Evolutionary conservation across 2,113 vertebrate genomes (phyloP), one percentile per base, ranked within the genome.

Genomic region (Caretta caretta): DNA sequence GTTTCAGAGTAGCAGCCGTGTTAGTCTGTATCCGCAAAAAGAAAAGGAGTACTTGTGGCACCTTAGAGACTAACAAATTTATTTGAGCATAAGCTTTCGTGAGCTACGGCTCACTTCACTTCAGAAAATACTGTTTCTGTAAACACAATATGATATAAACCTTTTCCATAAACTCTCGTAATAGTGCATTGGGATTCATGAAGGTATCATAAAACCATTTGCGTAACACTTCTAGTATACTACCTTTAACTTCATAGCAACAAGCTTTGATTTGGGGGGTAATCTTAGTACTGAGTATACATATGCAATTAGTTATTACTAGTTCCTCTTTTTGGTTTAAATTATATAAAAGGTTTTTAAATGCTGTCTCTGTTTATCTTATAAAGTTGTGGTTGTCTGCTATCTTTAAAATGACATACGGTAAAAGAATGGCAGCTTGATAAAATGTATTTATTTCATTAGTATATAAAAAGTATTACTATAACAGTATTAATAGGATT

Each of bases 191-290:
- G 92, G 35, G 69, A 83, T 94, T 93, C 88, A 65, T 12, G 4
- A 91, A 94, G 46, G 8, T 89, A 62, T 89, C 51, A 93, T 81
- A 75, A 94, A 96, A 94, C 11, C 24, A 6, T 79, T 97, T 95
- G 85, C 87, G 80, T 88, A 96, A 79, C 72, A 50, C 59, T 62
- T 53, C 4, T 0, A 42, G 6, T 46, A n/a, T 59, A 78, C 22
- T 75, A 48, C 19, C 35, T 95, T 92, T 85, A 79, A 83, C 22
- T 94, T 93, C 69, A 35, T 11, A 88, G 87, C 22, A 81, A 87
- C 38, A 69, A 91, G 59, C 79, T 94, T 96, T 88, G 62, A 54
- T 95, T 96, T 96, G 1, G 3, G 57, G 19, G 14, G n/a, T 85
- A 59, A 65, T 29, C 2, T 95, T 75, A 80, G 22, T 88, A 78